Evolutionary conservation across 2,113 vertebrate species (phyloP).

Genomic region (Talpa occidentalis): DNA sequence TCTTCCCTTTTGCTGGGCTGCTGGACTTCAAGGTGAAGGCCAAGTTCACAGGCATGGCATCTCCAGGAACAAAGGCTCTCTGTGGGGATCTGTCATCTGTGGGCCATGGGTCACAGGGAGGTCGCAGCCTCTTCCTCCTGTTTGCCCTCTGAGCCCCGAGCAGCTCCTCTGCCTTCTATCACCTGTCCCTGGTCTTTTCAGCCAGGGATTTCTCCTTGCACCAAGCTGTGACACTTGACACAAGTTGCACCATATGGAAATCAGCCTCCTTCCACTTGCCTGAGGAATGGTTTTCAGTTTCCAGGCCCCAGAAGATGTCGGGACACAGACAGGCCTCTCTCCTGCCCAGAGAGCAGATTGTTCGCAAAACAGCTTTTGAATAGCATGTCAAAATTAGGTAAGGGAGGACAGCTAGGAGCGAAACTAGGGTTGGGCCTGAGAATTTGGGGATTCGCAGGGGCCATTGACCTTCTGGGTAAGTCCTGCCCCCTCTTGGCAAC

Average conservation of each 20-base stretch:
- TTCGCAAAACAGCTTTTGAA: conserved; percentile 59
- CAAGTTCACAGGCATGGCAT: neutral
- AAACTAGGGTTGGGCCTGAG: neutral
- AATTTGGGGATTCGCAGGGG: neutral
- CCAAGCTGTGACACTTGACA: conserved; percentile 42
- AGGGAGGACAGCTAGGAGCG: neutral
- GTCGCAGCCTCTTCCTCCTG: neutral
- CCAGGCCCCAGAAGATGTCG: conserved; percentile 49
- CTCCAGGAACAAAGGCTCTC: neutral
- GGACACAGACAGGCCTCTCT: conserved; percentile 47
- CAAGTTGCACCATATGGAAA: conserved; percentile 71
- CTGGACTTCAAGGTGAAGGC: neutral
- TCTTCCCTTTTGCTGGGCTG: neutral
- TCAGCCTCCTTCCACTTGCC: conserved; percentile 36
- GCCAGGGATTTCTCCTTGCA: conserved; percentile 43
- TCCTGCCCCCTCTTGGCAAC: neutral
- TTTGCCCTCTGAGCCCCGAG: conserved; percentile 4
- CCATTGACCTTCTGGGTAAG: neutral
- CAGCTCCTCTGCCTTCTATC: neutral
- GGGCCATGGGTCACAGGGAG: conserved; percentile 24
- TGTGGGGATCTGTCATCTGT: neutral
- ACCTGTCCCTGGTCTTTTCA: conserved; percentile 23
- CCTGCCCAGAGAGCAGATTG: neutral
- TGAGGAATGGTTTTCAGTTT: conserved; percentile 37
- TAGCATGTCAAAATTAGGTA: conserved; percentile 48